These are phyloP conservation scores for Sapayoa aenigma DNA, from an alignment of 2,113 vertebrate species.

Conservation along the genomic window DNA sequence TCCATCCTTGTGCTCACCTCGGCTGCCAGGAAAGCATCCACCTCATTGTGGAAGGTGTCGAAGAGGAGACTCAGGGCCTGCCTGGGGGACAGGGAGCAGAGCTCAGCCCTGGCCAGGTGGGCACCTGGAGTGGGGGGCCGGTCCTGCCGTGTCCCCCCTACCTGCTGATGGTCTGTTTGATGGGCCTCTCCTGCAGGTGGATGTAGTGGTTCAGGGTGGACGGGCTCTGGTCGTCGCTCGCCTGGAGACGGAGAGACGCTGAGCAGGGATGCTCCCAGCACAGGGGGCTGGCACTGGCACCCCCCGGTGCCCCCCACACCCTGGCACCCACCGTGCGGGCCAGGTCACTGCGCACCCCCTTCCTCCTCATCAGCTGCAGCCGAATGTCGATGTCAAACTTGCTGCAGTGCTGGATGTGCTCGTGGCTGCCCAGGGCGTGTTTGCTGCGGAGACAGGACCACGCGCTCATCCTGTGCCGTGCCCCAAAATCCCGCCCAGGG, in stretches of 20 bases:
- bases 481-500: background rate
- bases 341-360: slow-evolving; percentile 76
- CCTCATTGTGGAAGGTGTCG: slow-evolving; percentile 93
- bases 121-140: accelerated
- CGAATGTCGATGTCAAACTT: slow-evolving; percentile 89
- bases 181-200: slow-evolving; percentile 90
- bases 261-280: background rate
- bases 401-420: slow-evolving; percentile 90
- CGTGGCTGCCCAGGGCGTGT: slow-evolving; percentile 86
- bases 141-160: background rate
- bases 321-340: slow-evolving; percentile 78
- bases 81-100: slow-evolving; percentile 65
- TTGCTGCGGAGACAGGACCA: slow-evolving; percentile 67
- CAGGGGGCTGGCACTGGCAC: background rate
- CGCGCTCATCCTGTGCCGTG: accelerated
- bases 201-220: slow-evolving; percentile 93
- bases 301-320: background rate
- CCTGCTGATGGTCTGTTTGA: slow-evolving; percentile 97
- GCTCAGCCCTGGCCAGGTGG: background rate
- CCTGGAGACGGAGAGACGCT: slow-evolving; percentile 67
- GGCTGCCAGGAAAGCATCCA: slow-evolving; percentile 86
- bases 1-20: slow-evolving; percentile 75
- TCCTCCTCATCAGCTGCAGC: slow-evolving; percentile 82
- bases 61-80: slow-evolving; percentile 93
- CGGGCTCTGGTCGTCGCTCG: slow-evolving; percentile 82